Percentiles rank a stretch among this genome's conserved stretches.
Evolutionary conservation across 2,888 invertebrate species (phyloP).

Genomic region (Trachelus troglodyta): DNA sequence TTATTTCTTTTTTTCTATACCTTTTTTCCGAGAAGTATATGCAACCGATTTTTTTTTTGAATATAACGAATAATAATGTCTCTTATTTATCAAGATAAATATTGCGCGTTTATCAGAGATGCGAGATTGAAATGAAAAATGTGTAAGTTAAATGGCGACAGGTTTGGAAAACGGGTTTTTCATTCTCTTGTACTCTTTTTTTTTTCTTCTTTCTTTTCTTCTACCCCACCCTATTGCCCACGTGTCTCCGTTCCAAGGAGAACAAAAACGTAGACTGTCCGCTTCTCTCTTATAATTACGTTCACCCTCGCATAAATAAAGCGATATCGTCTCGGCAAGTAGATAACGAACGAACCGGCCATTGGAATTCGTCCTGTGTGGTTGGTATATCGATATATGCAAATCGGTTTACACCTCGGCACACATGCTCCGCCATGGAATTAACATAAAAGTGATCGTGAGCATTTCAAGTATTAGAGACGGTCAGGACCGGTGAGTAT

Average conservation of each 20-base stretch:
- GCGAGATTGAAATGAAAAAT: not conserved
- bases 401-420: not conserved
- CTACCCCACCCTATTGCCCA: not conserved
- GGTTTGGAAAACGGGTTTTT: not conserved
- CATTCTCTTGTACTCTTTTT: not conserved
- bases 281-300: conserved; percentile 52
- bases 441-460: not conserved
- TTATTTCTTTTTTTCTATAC: not conserved
- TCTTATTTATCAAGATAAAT: not conserved
- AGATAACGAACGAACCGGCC: conserved; percentile 30
- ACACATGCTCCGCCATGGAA: conserved; percentile 5
- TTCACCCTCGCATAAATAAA: conserved; percentile 49
- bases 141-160: not conserved
- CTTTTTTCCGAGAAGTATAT: not conserved
- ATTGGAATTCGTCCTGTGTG: conserved; percentile 37
- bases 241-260: conserved; percentile 28
- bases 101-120: not conserved
- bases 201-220: not conserved
- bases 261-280: conserved; percentile 14
- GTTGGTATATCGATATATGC: conserved; percentile 7
- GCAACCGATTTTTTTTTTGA: not conserved
- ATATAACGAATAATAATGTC: not conserved
- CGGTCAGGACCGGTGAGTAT: not conserved
- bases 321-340: conserved; percentile 26
- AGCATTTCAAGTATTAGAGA: not conserved